phyloP scores from a whole-genome alignment of 2,113 vertebrate genomes.

The Anguilla rostrata region DNA sequence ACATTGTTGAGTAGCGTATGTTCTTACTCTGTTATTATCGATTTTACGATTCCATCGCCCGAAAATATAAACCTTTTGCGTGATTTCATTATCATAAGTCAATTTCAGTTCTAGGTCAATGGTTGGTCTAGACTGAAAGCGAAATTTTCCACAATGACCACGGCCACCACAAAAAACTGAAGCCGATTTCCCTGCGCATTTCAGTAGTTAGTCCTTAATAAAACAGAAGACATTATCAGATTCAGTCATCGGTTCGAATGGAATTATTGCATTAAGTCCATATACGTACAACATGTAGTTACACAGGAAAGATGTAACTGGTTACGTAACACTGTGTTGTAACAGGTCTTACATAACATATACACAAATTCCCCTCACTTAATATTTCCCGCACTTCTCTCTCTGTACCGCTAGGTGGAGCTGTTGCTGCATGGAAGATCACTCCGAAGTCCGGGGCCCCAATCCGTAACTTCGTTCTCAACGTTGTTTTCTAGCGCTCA shows the following conservation, averaged over 20 bases:
- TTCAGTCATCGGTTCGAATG: background rate
- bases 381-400: background rate
- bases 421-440: conserved; percentile 36
- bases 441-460: background rate
- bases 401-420: conserved; percentile 60
- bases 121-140: background rate
- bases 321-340: conserved; percentile 75
- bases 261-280: background rate
- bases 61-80: background rate
- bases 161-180: background rate
- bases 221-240: background rate
- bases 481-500: background rate
- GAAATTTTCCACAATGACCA: background rate
- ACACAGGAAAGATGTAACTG: conserved; percentile 57
- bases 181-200: background rate
- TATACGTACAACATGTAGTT: conserved; percentile 26
- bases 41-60: background rate
- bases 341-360: conserved; percentile 70
- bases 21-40: background rate
- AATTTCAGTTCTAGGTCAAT: background rate
- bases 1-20: background rate
- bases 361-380: conserved; percentile 46
- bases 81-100: background rate
- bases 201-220: background rate
- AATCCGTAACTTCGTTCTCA: background rate